These are phyloP conservation scores for Liopterus haemorrhoidalis DNA, from an alignment of 2,888 invertebrate species.

Conservation along the genomic window DNA sequence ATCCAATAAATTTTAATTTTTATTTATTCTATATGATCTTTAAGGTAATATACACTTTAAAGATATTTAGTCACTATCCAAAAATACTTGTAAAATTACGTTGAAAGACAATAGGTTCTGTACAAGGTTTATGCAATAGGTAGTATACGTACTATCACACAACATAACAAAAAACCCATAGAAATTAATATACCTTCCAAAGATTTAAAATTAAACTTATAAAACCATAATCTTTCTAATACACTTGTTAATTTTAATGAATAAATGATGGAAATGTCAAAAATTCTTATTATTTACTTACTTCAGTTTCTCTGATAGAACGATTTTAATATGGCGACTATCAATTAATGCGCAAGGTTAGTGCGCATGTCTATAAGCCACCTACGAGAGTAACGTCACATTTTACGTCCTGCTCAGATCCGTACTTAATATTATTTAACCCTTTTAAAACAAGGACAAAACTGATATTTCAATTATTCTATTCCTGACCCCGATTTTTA, in stretches of 20 bases:
- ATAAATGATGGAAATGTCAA: constrained; percentile 11
- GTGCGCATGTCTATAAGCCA: constrained; percentile 37
- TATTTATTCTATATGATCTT: neutral
- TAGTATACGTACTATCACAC: constrained; percentile 31
- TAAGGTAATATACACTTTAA: neutral
- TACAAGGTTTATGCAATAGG: constrained; percentile 41
- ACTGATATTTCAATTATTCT: too few relatives aligned
- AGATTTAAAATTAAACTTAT: neutral
- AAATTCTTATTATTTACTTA: constrained; percentile 39
- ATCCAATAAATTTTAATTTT: neutral
- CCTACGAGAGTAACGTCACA: constrained; percentile 26
- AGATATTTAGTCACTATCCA: constrained; percentile 13
- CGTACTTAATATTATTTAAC: too few relatives aligned
- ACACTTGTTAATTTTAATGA: constrained; percentile 7
- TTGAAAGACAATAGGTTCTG: constrained; percentile 32
- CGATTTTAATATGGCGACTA: constrained; percentile 48
- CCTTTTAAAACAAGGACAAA: too few relatives aligned
- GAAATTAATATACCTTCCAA: too few relatives aligned
- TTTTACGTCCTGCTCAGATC: neutral
- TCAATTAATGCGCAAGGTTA: constrained; percentile 19
- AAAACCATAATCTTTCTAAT: neutral
- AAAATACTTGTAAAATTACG: constrained; percentile 32
- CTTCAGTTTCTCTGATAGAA: constrained; percentile 46
- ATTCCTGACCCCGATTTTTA: too few relatives aligned
- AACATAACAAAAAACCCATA: too few relatives aligned